Evolutionary conservation across 2,888 invertebrate species (phyloP).

Genomic region (Heterodera filipjevi): DNA sequence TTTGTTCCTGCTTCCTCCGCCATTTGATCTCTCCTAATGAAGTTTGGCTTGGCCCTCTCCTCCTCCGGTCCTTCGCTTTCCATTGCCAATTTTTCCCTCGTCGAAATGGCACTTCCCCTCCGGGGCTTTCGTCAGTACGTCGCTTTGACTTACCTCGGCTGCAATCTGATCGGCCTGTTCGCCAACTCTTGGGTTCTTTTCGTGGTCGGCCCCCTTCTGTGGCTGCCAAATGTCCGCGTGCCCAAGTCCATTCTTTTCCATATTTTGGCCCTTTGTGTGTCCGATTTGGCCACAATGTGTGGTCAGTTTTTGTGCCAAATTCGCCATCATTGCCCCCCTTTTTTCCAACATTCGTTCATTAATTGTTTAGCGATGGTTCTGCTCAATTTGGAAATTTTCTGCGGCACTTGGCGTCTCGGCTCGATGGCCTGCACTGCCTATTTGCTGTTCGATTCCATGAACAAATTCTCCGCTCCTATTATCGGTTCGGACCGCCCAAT

Average conservation of each 20-base stretch:
- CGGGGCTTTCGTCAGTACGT: conserved; percentile 58
- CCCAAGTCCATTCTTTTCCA: conserved; percentile 64
- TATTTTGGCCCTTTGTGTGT: conserved; percentile 61
- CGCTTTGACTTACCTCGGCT: conserved; percentile 59
- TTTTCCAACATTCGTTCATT: too few species aligned
- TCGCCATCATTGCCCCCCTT: background rate
- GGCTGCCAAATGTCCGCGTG: conserved; percentile 54
- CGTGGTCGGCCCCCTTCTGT: conserved; percentile 60
- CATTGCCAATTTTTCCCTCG: background rate
- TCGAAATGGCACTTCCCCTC: conserved; percentile 16
- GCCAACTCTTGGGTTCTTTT: conserved; percentile 59
- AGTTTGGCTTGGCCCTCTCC: background rate
- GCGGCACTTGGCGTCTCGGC: conserved; percentile 62
- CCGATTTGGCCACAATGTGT: conserved; percentile 63
- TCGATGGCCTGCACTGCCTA: conserved; percentile 57
- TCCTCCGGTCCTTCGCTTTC: background rate
- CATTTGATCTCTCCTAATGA: too few species aligned
- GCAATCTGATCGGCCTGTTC: conserved; percentile 61
- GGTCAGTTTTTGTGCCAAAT: conserved; percentile 45
- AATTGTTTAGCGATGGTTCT: conserved; percentile 59
- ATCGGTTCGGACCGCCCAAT: too few species aligned
- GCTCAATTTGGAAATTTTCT: conserved; percentile 58
- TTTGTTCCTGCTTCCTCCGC: background rate
- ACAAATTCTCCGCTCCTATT: conserved; percentile 54
- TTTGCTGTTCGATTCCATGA: conserved; percentile 61